phyloP scores from a whole-genome alignment of 2,797 vertebrate species.

The Thaleichthys pacificus region DNA sequence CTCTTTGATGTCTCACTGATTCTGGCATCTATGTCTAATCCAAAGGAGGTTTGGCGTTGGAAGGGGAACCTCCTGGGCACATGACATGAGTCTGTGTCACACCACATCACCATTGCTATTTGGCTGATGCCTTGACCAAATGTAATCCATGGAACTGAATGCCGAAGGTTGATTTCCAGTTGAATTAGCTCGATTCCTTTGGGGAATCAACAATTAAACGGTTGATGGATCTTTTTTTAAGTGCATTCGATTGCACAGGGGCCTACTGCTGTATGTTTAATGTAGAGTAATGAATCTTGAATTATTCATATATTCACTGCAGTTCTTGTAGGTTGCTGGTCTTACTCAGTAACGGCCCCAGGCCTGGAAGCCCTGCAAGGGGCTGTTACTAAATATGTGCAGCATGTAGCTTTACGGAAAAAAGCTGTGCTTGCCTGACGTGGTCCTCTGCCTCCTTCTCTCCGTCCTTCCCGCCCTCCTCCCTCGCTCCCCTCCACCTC shows the following conservation, averaged over 20 bases:
- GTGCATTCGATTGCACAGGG: neutral
- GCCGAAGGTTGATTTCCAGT: neutral
- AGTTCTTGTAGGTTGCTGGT: neutral
- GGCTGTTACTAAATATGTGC: neutral
- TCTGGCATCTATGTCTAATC: neutral
- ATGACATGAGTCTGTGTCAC: neutral
- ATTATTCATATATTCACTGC: conserved; percentile 9
- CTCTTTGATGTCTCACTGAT: conserved; percentile 6
- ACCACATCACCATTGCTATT: neutral
- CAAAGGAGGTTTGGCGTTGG: neutral
- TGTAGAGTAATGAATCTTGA: neutral
- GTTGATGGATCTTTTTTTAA: neutral
- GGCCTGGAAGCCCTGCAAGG: neutral
- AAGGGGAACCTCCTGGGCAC: neutral
- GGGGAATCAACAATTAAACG: neutral
- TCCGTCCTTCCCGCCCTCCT: conserved; percentile 28
- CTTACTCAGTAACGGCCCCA: neutral
- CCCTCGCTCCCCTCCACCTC: conserved; percentile 39
- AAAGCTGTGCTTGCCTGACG: conserved; percentile 42
- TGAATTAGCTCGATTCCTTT: neutral
- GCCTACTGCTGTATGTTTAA: neutral
- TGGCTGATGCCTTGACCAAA: neutral
- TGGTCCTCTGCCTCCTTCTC: conserved; percentile 14
- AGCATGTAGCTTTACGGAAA: conserved; percentile 18
- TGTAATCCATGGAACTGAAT: neutral